Base-by-base conservation (phyloP, 2,113 vertebrate genomes). In the Pygoscelis antarcticus region DNA sequence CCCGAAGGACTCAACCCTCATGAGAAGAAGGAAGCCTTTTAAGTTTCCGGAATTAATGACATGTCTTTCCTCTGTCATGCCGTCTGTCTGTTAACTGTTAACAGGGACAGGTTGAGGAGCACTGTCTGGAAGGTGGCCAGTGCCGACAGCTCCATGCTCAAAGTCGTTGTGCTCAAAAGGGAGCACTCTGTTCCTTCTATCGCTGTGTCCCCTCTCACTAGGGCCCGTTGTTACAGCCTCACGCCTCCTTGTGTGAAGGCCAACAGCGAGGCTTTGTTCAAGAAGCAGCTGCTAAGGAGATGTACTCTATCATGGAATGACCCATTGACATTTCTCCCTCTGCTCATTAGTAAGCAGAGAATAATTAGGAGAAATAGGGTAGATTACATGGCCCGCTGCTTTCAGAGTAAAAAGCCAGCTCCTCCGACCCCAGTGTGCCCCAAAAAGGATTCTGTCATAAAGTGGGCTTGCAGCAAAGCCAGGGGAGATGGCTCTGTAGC, bases 261-360 rank as follows among this genome's bases (percentile, higher is more conserved):
- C 96, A 97, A 92, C 94, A 92, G 90, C 27, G 3, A 71, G 87
- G 92, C 88, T 94, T 93, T 93, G 94, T 95, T 93, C 92, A 72
- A 89, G 66, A 84, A 82, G 92, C 91, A 96, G 96, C 96, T 96
- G 93, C 90, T 79, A 68, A 94, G 92, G 72, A 94, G 92, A 95
- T 81, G 87, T 82, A 90, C 94, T 86, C 83, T 88, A 90, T 88
- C 71, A 52, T 23, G 80, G 91, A 94, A 94, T 62, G 92, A 88
- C 93, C 91, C 84, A 89, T 87, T 95, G 96, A 94, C 95, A 94
- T 88, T 89, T 64, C 84, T 94, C 77, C 65, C 89, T 60, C 72
- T 66, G 84, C 86, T 95, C 96, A 93, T 93, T 87, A 94, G 68
- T 68, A 88, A 86, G 80, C 60, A 90, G 54, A 5, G 84, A 86